Conservation (phyloP, 2,888 invertebrate genomes). For the Tubiluchus corallicola region DNA sequence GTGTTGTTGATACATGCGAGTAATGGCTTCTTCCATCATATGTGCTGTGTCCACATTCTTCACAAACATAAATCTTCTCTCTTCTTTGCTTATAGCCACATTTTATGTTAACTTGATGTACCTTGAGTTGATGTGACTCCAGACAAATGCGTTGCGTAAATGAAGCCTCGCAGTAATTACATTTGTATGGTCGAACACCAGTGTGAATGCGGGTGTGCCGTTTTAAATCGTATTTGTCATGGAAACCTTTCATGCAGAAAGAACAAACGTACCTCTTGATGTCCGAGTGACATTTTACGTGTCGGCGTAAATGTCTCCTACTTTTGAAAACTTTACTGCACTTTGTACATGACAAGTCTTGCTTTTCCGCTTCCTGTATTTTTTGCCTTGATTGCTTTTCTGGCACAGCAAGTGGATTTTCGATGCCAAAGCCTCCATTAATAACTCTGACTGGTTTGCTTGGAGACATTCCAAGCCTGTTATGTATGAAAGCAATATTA, state of each 20-base stretch:
- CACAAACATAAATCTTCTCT: slow-evolving; percentile 97
- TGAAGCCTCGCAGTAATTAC: slow-evolving; percentile 91
- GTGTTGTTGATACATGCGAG: slow-evolving; percentile 79
- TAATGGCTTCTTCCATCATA: slow-evolving; percentile 61
- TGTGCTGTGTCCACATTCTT: slow-evolving; percentile 89
- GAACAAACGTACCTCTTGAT: slow-evolving; percentile 80
- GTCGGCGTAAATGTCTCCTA: no score
- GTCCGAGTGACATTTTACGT: no score
- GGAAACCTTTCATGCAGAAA: slow-evolving; percentile 98
- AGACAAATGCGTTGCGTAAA: slow-evolving; percentile 97
- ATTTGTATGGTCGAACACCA: slow-evolving; percentile 97
- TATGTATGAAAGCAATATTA: no score
- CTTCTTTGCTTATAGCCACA: slow-evolving; percentile 96
- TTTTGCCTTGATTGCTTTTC: no score
- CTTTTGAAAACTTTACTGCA: no score
- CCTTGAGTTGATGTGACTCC: slow-evolving; percentile 93
- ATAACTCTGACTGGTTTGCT: no score
- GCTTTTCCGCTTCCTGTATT: no score
- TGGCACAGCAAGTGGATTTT: no score
- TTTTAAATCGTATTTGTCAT: slow-evolving; percentile 98
- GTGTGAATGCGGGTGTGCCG: slow-evolving; percentile 97
- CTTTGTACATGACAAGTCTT: no score
- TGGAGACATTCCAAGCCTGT: no score
- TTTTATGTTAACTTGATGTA: slow-evolving; percentile 84
- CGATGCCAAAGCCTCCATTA: no score